Evolutionary conservation across 1,140 invertebrate species (phyloP), one percentile per base, ranked within the genome.

Genomic region (Piezodorus guildinii): DNA sequence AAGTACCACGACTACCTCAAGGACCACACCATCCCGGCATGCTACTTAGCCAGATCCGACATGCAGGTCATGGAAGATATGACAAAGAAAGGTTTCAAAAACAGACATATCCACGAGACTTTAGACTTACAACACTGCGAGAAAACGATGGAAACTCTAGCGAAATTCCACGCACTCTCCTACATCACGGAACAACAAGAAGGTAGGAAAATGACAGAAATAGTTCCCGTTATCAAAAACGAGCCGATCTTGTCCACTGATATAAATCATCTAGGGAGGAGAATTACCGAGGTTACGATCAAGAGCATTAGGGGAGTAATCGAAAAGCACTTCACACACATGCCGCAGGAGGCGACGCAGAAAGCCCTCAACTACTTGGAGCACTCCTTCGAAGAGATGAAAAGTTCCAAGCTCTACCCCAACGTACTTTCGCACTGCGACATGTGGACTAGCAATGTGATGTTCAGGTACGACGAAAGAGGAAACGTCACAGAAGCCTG

Each of bases 391-490:
- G n/a, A 25, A 2, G 15, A 27, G 23, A 16, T 61, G n/a, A 17
- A 6, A 14, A 21, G 21, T 15, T 61, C 60, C n/a, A 44, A 34
- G 8, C n/a, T 14, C 5, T 44, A 34, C 30, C 60, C 21, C 2
- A 61, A 61, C 60, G 60, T 39, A 5, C 30, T 61, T 2, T 17
- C 60, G 23, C 60, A 61, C 60, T 3, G 5, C 15, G 60, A 61
- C n/a, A 15, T 61, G 27, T 61, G 60, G 60, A n/a, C 2, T 16
- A 61, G 39, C 25, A 61, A 61, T 27, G n/a, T 61, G 9, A 61
- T 61, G 60, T 61, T 61, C 60, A 27, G 34, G n/a, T 61, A 61
- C 60, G 34, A 61, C 34, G 30, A 30, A 30, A 3, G 9, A 30
- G 23, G n/a, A n/a, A 17, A 16, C 27, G 34, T 61, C 14, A 43